A percentile compares a stretch with the other conserved stretches of the same genome.
Conservation (phyloP, 2,797 vertebrate species). For the Acipenser ruthenus region DNA sequence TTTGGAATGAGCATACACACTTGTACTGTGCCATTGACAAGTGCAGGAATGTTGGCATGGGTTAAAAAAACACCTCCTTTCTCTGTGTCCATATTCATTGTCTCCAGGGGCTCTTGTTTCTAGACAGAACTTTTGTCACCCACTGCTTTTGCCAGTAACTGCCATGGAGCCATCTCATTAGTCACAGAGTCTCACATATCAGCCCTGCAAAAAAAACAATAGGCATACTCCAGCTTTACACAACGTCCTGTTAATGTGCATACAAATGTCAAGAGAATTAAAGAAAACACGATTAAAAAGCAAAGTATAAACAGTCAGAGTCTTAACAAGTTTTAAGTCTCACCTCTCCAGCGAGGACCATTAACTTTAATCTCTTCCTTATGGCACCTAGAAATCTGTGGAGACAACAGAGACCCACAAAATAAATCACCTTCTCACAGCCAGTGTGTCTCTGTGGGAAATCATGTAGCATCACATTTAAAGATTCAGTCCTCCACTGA, state of each 20-base stretch:
- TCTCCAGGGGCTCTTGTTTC: slow-evolving; percentile 4
- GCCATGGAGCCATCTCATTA: slow-evolving; percentile 18
- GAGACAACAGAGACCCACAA: slow-evolving; percentile 2
- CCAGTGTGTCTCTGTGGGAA: slow-evolving; percentile 10
- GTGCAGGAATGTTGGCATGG: slow-evolving; percentile 11
- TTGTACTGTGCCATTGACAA: neutral
- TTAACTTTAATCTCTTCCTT: slow-evolving; percentile 26
- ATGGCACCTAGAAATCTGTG: slow-evolving; percentile 16
- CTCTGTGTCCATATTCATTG: neutral
- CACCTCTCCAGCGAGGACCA: slow-evolving; percentile 15
- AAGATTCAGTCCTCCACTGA: slow-evolving; percentile 7
- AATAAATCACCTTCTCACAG: slow-evolving; percentile 11
- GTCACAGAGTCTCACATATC: slow-evolving; percentile 20
- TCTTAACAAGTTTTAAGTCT: slow-evolving; percentile 14
- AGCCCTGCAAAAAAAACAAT: neutral
- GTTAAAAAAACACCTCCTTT: slow-evolving; percentile 14
- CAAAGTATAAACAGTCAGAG: slow-evolving; percentile 6
- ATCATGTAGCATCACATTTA: slow-evolving; percentile 11
- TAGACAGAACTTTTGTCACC: neutral
- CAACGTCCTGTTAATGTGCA: neutral
- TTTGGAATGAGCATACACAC: neutral
- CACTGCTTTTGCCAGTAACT: slow-evolving; percentile 7
- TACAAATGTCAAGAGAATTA: slow-evolving; percentile 18
- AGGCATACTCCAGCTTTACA: slow-evolving; percentile 6
- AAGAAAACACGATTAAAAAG: slow-evolving; percentile 22